These are phyloP conservation scores for Elephas maximus DNA, from an alignment of 2,113 vertebrate species.

Conservation along the genomic window DNA sequence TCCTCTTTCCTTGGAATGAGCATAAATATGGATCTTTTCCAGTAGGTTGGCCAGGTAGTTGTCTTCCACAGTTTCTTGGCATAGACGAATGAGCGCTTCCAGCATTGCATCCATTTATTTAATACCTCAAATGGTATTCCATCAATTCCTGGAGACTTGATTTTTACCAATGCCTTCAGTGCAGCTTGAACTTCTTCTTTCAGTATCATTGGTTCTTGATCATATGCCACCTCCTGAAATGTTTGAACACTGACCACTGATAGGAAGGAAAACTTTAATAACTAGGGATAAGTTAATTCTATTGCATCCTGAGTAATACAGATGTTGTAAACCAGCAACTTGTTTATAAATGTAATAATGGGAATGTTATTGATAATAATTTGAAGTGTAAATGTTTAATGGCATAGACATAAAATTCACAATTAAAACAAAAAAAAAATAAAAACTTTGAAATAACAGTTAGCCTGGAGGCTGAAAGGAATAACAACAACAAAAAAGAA, in stretches of 20 bases:
- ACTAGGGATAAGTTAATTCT: constrained; percentile 56
- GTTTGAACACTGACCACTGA: neutral
- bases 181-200: too few species aligned
- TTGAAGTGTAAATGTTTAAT: constrained; percentile 44
- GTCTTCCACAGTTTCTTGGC: too few species aligned
- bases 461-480: neutral
- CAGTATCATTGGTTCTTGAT: too few species aligned
- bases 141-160: too few species aligned
- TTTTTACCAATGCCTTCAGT: too few species aligned
- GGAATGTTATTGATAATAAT: constrained; percentile 30
- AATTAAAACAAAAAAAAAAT: constrained; percentile 27
- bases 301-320: neutral
- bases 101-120: too few species aligned
- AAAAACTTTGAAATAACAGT: neutral
- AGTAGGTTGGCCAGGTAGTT: too few species aligned
- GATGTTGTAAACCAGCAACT: constrained; percentile 4
- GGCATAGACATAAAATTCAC: constrained; percentile 19
- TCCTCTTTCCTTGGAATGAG: too few species aligned
- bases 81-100: too few species aligned
- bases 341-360: neutral
- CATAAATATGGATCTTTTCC: too few species aligned
- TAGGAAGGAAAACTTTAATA: constrained; percentile 43
- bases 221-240: too few species aligned
- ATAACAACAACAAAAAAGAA: neutral
- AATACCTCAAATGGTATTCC: too few species aligned